phyloP scores from a whole-genome alignment of 2,888 invertebrate species.

The Drosophila sordidula region DNA sequence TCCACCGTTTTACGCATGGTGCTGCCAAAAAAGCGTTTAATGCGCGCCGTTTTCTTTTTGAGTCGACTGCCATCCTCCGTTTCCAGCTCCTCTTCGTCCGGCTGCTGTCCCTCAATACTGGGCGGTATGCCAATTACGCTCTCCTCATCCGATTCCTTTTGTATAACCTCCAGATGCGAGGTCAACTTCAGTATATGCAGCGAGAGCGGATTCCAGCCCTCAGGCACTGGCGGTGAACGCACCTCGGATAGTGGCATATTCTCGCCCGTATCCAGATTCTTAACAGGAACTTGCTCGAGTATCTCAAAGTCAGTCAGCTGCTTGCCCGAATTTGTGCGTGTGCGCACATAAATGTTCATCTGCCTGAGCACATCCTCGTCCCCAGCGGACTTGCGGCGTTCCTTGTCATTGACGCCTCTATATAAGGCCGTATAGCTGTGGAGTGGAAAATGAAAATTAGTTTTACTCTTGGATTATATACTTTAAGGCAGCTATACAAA shows the following conservation, averaged over 20 bases:
- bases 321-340: constrained; percentile 94
- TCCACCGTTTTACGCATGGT: constrained; percentile 96
- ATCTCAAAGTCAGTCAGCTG: constrained; percentile 96
- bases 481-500: constrained; percentile 9
- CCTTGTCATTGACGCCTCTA: constrained; percentile 83
- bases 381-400: constrained; percentile 93
- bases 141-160: constrained; percentile 92
- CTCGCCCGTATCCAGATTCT: constrained; percentile 94
- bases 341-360: constrained; percentile 90
- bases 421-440: constrained; percentile 83
- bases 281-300: constrained; percentile 94
- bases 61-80: constrained; percentile 85
- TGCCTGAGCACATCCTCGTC: constrained; percentile 91
- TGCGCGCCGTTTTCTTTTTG: constrained; percentile 86
- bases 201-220: constrained; percentile 97
- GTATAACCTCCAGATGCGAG: constrained; percentile 92
- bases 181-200: constrained; percentile 97
- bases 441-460: not conserved
- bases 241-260: constrained; percentile 97
- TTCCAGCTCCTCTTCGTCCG: constrained; percentile 85
- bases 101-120: constrained; percentile 83
- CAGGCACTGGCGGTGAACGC: constrained; percentile 86
- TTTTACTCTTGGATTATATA: not conserved
- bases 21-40: constrained; percentile 93
- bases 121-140: constrained; percentile 88